Conservation (phyloP, 2,113 vertebrate genomes). For the Leucoraja erinaceus region DNA sequence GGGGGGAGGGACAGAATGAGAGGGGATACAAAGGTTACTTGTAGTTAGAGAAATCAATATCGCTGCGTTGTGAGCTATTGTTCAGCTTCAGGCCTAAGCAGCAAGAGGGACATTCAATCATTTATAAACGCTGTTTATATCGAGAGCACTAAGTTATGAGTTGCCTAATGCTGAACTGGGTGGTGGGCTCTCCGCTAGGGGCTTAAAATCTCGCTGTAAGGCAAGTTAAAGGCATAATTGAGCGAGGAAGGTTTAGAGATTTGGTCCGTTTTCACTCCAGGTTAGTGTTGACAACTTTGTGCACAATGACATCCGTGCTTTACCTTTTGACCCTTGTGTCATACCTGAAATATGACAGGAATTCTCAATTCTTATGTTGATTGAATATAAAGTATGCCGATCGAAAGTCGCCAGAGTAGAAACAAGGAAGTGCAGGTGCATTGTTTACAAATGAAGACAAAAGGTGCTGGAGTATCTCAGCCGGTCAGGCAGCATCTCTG, state of each 20-base stretch:
- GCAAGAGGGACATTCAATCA: not conserved
- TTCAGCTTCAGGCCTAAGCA: not conserved
- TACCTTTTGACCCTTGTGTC: not conserved
- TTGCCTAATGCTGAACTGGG: not conserved
- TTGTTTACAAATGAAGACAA: too few relatives aligned
- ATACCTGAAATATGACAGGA: not conserved
- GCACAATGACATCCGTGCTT: too few relatives aligned
- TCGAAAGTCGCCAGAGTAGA: too few relatives aligned
- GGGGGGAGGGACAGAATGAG: too few relatives aligned
- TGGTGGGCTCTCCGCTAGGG: not conserved
- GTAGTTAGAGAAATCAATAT: too few relatives aligned
- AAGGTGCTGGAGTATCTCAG: too few relatives aligned
- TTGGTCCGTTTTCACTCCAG: not conserved
- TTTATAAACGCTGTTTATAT: too few relatives aligned
- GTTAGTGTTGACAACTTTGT: too few relatives aligned
- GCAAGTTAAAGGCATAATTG: not conserved
- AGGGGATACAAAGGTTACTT: too few relatives aligned
- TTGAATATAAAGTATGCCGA: not conserved
- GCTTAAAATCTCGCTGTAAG: not conserved
- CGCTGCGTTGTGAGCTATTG: not conserved
- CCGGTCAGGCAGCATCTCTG: too few relatives aligned
- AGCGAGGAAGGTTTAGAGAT: not conserved
- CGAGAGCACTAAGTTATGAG: not conserved
- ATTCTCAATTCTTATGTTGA: not conserved
- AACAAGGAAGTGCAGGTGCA: too few relatives aligned